Base-by-base conservation (phyloP, 2,888 invertebrate species). In the Phalera bucephala region DNA sequence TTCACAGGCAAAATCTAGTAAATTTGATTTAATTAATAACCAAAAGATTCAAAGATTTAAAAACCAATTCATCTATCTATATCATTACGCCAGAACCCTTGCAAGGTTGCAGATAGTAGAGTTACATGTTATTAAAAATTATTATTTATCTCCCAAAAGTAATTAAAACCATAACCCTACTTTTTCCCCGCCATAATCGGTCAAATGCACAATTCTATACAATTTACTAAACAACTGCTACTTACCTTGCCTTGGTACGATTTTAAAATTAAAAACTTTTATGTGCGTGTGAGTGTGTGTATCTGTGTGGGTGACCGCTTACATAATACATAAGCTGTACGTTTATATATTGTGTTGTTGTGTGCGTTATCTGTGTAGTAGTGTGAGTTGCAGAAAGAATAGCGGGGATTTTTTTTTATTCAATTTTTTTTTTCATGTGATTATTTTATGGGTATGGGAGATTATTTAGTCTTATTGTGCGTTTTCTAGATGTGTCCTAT, bases 201-300 rank as follows among this genome's bases (percentile, higher is more conserved):
- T n/a, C 11, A 31, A 17, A 14, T 21, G 14, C 13, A 14, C 5
- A 15, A 8, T 15, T 56, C 58, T 36, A 48, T 52, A 45, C 39
- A 45, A 44, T 50, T 52, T 45, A 33, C 28, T 43, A 50, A n/a
- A 45, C 57, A 51, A 43, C 46, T 32, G 55, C 70, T 68, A 66
- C 70, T 73, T 75, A 72, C 52, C 52, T 59, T 62, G n/a, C n/a
- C n/a, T n/a, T 47, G 47, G 63, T 74, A 78, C 69, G 71, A 76
- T 81, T 83, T 82, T 80, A 80, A 84, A 83, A 82, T 84, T 83
- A 84, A 83, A 84, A 84, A 75, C 70, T 70, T 58, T 19, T 35
- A 0, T 3, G 9, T 30, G 55, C 56, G 52, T 61, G 64, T 38
- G 68, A 52, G 45, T 11, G 31, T 29, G 0, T 5, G 2, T 34